Percentiles rank a stretch among this genome's conserved stretches.
phyloP scores from a whole-genome alignment of 2,888 invertebrate species.

The Sepioteuthis lessoniana region DNA sequence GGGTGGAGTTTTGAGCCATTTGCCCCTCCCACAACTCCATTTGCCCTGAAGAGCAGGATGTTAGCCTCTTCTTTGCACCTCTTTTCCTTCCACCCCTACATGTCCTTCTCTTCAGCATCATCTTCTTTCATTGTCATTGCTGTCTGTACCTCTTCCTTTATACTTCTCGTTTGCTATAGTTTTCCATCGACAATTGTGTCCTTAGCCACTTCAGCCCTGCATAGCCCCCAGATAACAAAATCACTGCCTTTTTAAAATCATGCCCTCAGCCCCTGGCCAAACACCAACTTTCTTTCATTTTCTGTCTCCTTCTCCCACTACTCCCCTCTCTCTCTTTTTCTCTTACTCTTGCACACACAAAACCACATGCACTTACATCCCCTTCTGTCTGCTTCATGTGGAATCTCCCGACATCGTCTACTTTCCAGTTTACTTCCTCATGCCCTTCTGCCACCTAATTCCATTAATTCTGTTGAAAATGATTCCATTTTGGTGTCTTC shows the following conservation, averaged over 20 bases:
- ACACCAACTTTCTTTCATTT: not conserved
- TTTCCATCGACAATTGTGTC: not conserved
- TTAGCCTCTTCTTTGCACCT: not conserved
- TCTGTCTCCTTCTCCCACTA: too few species aligned
- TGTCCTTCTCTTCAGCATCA: not conserved
- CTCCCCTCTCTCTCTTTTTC: too few species aligned
- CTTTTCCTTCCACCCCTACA: not conserved
- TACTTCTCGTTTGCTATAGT: not conserved
- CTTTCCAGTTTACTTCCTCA: not conserved
- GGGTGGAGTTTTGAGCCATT: not conserved
- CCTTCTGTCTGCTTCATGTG: not conserved
- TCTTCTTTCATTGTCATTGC: not conserved
- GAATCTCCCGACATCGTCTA: not conserved
- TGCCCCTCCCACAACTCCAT: not conserved
- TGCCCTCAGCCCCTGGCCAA: not conserved
- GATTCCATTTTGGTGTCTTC: not conserved
- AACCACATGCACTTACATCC: not conserved
- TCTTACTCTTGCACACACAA: not conserved
- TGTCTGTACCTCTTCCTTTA: not conserved
- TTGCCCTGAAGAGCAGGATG: not conserved
- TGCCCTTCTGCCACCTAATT: not conserved
- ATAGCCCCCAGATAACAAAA: constrained; percentile 33
- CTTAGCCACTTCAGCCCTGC: not conserved
- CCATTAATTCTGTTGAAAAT: constrained; percentile 2
- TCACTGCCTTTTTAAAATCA: constrained; percentile 33